phyloP scores from a whole-genome alignment of 2,888 invertebrate genomes.

The Pollenia labialis region DNA sequence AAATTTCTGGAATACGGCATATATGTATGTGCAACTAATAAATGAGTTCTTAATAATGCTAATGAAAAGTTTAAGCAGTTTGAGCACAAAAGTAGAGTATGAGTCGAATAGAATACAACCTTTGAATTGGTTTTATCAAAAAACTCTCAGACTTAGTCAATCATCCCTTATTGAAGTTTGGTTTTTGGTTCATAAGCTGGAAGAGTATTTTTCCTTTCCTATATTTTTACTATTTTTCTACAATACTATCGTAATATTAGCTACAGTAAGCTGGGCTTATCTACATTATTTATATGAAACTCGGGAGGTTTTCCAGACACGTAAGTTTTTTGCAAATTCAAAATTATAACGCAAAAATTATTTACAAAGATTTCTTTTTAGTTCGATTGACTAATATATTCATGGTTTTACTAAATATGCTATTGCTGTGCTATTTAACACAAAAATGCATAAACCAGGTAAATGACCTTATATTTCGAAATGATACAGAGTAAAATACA shows the following conservation, averaged over 20 bases:
- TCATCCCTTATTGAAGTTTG: constrained; percentile 7
- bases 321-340: neutral
- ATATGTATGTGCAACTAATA: constrained; percentile 42
- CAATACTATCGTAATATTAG: constrained; percentile 27
- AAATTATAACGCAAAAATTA: no score
- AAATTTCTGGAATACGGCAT: constrained; percentile 52
- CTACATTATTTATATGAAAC: constrained; percentile 19
- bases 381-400: constrained; percentile 30
- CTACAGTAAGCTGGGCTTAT: constrained; percentile 45
- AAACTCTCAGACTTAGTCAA: constrained; percentile 27
- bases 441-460: constrained; percentile 52
- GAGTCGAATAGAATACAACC: neutral
- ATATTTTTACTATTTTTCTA: constrained; percentile 15
- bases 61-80: neutral
- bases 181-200: constrained; percentile 19
- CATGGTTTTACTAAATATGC: constrained; percentile 33
- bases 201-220: constrained; percentile 42
- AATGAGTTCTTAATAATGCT: constrained; percentile 22
- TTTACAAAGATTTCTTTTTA: neutral
- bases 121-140: neutral
- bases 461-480: no score
- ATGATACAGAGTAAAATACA: no score
- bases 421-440: constrained; percentile 38
- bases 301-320: neutral
- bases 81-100: neutral